Evolutionary conservation across 2,888 invertebrate genomes (phyloP).

Genomic region (Drosophila antonietae): DNA sequence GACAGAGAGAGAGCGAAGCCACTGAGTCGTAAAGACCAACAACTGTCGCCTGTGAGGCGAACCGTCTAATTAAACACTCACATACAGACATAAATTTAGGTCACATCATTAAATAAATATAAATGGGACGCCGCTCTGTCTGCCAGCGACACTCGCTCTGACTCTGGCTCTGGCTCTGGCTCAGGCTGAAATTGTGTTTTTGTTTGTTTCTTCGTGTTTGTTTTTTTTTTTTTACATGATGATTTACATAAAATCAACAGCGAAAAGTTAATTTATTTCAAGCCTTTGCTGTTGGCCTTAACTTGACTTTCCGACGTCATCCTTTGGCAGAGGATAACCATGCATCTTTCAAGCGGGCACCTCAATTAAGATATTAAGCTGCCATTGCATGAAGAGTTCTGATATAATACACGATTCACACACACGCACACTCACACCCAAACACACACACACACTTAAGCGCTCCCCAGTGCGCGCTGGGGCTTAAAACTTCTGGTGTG

Average conservation of each 20-base stretch:
- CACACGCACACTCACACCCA: slow-evolving; percentile 11
- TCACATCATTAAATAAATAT: slow-evolving; percentile 81
- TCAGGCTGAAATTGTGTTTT: slow-evolving; percentile 22
- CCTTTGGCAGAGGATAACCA: slow-evolving; percentile 27
- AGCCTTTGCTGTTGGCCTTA: slow-evolving; percentile 67
- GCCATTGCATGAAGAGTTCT: slow-evolving; percentile 33
- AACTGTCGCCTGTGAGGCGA: slow-evolving; percentile 72
- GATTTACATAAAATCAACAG: slow-evolving; percentile 77
- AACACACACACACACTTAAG: slow-evolving; percentile 12
- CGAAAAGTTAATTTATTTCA: slow-evolving; percentile 79
- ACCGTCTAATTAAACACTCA: slow-evolving; percentile 77
- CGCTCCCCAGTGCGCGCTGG: slow-evolving; percentile 32
- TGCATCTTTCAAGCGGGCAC: slow-evolving; percentile 71
- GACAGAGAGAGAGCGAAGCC: slow-evolving; percentile 9
- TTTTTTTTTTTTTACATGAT: slow-evolving; percentile 52
- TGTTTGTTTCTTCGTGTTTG: slow-evolving; percentile 16
- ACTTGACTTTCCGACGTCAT: slow-evolving; percentile 46
- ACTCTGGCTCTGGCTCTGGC: slow-evolving; percentile 8
- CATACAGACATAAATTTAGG: slow-evolving; percentile 78
- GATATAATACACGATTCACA: slow-evolving; percentile 6
- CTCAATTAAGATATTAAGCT: slow-evolving; percentile 79
- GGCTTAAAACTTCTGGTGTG: slow-evolving; percentile 54
- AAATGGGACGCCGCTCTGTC: slow-evolving; percentile 70
- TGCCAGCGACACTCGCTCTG: slow-evolving; percentile 47
- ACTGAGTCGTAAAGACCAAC: slow-evolving; percentile 73